Percentiles rank a stretch among this genome's conserved stretches.
Evolutionary conservation across 2,797 vertebrate genomes (phyloP).

Genomic region (Brachyalestes nurse): DNA sequence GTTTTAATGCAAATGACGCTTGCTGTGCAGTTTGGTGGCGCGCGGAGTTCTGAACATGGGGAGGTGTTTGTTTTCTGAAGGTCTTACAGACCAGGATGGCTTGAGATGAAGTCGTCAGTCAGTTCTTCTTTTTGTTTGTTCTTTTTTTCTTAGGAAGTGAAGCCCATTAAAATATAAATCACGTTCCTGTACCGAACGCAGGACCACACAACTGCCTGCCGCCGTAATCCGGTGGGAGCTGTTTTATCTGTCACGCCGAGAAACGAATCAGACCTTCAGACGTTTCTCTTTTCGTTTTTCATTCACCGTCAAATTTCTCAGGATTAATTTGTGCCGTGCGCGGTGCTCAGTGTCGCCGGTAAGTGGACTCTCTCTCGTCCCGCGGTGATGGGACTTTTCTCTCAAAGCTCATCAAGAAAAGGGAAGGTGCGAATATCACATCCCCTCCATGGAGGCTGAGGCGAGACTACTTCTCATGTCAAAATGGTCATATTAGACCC

Average conservation of each 20-base stretch:
- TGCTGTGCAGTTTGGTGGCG: neutral
- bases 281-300: slow-evolving; percentile 32
- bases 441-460: slow-evolving; percentile 35
- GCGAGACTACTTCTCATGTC: slow-evolving; percentile 42
- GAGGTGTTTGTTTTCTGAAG: neutral
- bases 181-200: slow-evolving; percentile 22
- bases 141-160: neutral
- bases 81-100: neutral
- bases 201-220: slow-evolving; percentile 47
- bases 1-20: slow-evolving; percentile 8
- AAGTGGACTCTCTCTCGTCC: slow-evolving; percentile 42
- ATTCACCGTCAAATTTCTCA: slow-evolving; percentile 53
- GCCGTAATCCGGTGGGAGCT: slow-evolving; percentile 51
- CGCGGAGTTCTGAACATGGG: neutral
- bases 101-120: slow-evolving; percentile 20
- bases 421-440: slow-evolving; percentile 27
- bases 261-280: slow-evolving; percentile 48
- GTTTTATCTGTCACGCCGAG: slow-evolving; percentile 45
- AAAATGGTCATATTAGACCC: slow-evolving; percentile 45
- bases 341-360: slow-evolving; percentile 50
- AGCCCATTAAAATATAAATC: slow-evolving; percentile 34
- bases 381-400: slow-evolving; percentile 53
- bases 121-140: slow-evolving; percentile 3
- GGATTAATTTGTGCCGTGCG: slow-evolving; percentile 58
- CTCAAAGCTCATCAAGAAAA: slow-evolving; percentile 41